Conservation (phyloP, 2,888 invertebrate species). For the Epinotia bilunana region DNA sequence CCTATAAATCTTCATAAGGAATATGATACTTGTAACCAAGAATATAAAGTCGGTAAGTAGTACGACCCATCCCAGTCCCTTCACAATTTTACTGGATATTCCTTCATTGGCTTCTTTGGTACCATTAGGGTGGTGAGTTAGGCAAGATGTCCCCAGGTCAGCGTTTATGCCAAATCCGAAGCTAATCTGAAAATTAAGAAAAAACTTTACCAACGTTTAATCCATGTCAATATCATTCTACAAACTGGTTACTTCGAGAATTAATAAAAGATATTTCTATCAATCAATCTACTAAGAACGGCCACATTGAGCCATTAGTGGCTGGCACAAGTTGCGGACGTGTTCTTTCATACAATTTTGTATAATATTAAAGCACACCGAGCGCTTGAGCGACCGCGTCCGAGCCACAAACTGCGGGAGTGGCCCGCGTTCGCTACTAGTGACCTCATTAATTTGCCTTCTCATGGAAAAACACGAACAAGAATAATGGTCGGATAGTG, state of each 20-base stretch:
- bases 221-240: not conserved
- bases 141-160: slow-evolving; percentile 63
- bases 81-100: not conserved
- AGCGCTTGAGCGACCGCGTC: no score
- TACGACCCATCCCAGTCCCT: slow-evolving; percentile 59
- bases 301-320: no score
- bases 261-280: no score
- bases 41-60: slow-evolving; percentile 57
- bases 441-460: no score
- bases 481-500: no score
- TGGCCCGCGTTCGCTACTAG: no score
- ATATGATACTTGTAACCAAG: slow-evolving; percentile 54
- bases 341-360: no score
- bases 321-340: no score
- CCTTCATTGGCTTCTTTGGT: not conserved
- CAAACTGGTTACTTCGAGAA: not conserved
- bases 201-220: not conserved
- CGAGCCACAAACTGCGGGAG: no score
- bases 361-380: no score
- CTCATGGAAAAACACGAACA: no score
- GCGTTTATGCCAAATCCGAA: slow-evolving; percentile 71
- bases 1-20: slow-evolving; percentile 59
- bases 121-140: slow-evolving; percentile 45
- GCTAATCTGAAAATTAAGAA: slow-evolving; percentile 59
- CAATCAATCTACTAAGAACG: no score